Conservation (phyloP, 2,888 invertebrate genomes). For the Phortica okadai region DNA sequence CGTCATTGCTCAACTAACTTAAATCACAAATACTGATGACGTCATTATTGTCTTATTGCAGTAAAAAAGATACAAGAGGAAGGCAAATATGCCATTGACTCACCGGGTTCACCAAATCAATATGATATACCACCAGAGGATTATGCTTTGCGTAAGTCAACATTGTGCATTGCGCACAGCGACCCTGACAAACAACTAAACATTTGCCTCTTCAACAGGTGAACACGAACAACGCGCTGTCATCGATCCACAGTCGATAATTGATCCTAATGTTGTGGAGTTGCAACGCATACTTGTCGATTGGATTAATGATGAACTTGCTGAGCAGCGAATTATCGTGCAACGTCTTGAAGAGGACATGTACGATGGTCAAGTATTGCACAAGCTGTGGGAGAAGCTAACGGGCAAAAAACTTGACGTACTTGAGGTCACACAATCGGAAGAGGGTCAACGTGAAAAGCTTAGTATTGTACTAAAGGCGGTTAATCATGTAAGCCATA, state of each 20-base stretch:
- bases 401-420: constrained; percentile 94
- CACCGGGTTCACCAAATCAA: constrained; percentile 92
- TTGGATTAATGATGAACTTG: constrained; percentile 99
- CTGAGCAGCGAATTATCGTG: constrained; percentile 96
- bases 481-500: constrained; percentile 85
- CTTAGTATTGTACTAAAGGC: constrained; percentile 91
- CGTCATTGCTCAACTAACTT: neutral
- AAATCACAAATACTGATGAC: constrained; percentile 6
- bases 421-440: constrained; percentile 98
- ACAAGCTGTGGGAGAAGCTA: constrained; percentile 88
- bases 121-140: constrained; percentile 95
- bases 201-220: constrained; percentile 78
- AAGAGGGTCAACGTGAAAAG: constrained; percentile 97
- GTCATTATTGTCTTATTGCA: constrained; percentile 71
- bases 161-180: too few relatives aligned
- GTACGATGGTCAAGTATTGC: constrained; percentile 95
- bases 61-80: constrained; percentile 97
- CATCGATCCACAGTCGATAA: constrained; percentile 91
- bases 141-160: constrained; percentile 86
- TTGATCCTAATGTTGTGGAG: constrained; percentile 90
- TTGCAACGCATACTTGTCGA: constrained; percentile 92
- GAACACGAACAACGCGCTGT: constrained; percentile 98
- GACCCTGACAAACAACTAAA: too few relatives aligned
- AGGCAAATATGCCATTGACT: constrained; percentile 97
- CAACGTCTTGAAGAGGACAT: constrained; percentile 97